These are phyloP conservation scores for Rousettus madagascariensis DNA, from an alignment of 2,797 vertebrate species.

Conservation along the genomic window DNA sequence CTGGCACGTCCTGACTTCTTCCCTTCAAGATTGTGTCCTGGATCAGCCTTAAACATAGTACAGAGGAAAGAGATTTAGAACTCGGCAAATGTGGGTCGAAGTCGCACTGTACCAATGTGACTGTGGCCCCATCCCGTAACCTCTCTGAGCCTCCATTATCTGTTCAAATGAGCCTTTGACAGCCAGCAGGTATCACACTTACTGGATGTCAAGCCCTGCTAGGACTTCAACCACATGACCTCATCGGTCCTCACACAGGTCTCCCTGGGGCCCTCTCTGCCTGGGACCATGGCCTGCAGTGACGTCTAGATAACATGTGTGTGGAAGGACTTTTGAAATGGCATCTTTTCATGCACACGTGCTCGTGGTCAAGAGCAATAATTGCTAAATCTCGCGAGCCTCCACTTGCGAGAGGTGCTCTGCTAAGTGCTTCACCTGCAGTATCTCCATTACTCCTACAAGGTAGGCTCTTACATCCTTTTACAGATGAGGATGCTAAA, in stretches of 20 bases:
- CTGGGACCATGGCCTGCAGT: neutral
- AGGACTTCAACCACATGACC: neutral
- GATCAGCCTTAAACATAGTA: neutral
- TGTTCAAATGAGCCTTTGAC: neutral
- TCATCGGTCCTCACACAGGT: neutral
- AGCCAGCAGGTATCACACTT: neutral
- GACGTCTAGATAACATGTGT: rapidly evolving
- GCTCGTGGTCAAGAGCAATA: neutral
- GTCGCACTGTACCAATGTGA: neutral
- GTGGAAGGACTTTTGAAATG: neutral
- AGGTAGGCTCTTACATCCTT: neutral
- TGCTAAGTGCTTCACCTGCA: too few relatives aligned
- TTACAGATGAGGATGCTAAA: neutral
- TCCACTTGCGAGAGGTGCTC: neutral
- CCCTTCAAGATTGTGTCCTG: neutral
- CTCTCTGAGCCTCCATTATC: neutral
- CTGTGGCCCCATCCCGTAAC: neutral
- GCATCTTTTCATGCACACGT: neutral
- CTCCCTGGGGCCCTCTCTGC: neutral
- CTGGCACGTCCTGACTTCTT: neutral
- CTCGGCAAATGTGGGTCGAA: neutral
- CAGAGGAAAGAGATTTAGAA: neutral
- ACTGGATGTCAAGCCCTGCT: neutral
- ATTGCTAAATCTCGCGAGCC: neutral
- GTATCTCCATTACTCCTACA: neutral